Evolutionary conservation across 2,888 invertebrate species (phyloP).

Genomic region (Tribolium freemani): DNA sequence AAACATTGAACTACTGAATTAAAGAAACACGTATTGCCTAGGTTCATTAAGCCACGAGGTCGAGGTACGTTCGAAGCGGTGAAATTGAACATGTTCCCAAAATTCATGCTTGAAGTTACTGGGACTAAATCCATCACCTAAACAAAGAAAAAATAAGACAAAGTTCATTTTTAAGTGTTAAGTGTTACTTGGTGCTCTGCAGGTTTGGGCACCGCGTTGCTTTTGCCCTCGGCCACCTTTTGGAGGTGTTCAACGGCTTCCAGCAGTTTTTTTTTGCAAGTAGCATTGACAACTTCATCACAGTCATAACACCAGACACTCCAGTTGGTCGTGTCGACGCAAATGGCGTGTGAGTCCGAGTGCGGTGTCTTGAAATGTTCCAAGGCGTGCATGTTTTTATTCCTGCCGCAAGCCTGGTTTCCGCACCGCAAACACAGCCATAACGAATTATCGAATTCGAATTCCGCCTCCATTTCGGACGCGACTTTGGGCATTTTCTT

Average conservation of each 20-base stretch:
- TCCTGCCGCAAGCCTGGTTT: conserved; percentile 80
- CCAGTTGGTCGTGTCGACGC: conserved; percentile 80
- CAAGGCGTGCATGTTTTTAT: conserved; percentile 78
- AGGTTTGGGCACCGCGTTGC: conserved; percentile 21
- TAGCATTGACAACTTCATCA: conserved; percentile 76
- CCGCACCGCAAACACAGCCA: conserved; percentile 91
- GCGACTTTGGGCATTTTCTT: conserved; percentile 49
- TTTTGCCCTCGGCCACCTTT: conserved; percentile 67
- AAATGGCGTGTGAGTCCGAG: conserved; percentile 83
- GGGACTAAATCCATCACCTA: conserved; percentile 38
- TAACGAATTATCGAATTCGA: conserved; percentile 70
- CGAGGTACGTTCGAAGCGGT: conserved; percentile 66
- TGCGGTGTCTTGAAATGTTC: conserved; percentile 82
- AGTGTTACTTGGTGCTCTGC: conserved; percentile 21
- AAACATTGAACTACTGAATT: conserved; percentile 96
- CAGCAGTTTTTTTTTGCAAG: conserved; percentile 76
- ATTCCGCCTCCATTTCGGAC: conserved; percentile 58
- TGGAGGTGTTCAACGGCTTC: conserved; percentile 83
- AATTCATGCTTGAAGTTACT: conserved; percentile 1
- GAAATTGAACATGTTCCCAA: background rate
- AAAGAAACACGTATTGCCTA: conserved; percentile 98
- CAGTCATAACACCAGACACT: conserved; percentile 86
- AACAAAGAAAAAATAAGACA: conserved; percentile 9
- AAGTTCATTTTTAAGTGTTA: too few species aligned
- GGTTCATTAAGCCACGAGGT: conserved; percentile 86